Conservation (phyloP, 2,113 vertebrate genomes). For the Leucosticte australis region DNA sequence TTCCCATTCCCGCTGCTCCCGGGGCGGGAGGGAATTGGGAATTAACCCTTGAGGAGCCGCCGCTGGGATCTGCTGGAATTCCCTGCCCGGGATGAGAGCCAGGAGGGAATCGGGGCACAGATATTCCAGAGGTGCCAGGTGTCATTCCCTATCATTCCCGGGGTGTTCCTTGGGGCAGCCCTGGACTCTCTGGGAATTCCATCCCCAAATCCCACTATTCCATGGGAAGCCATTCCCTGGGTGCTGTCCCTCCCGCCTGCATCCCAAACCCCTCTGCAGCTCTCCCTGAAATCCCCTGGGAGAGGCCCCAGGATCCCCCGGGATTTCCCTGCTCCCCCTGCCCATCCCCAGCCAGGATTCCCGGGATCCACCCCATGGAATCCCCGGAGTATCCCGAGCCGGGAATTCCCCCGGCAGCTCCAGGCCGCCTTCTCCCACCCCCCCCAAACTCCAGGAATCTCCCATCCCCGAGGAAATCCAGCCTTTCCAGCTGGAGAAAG, state of each 20-base stretch:
- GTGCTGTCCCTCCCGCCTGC: not conserved
- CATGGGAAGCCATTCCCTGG: not conserved
- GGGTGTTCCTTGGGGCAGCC: not conserved
- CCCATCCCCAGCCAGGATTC: not conserved
- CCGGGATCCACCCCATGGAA: not conserved
- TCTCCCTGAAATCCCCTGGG: not conserved
- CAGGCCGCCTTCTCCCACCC: not conserved
- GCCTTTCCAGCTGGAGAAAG: not conserved
- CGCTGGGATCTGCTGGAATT: not conserved
- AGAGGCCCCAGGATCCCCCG: not conserved
- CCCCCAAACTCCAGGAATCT: not conserved
- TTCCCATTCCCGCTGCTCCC: not conserved
- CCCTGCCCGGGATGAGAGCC: not conserved
- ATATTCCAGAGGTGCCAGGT: not conserved
- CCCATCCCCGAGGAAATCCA: not conserved
- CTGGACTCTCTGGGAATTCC: not conserved
- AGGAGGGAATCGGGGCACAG: not conserved
- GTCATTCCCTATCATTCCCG: not conserved
- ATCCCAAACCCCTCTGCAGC: not conserved
- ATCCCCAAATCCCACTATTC: rapidly evolving
- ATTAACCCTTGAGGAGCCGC: slow-evolving; percentile 1
- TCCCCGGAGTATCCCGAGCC: no score
- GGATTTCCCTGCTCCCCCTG: not conserved
- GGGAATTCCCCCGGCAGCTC: not conserved
- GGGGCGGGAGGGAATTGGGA: not conserved